Conservation (phyloP, 2,113 vertebrate genomes). For the Orcinus orca region DNA sequence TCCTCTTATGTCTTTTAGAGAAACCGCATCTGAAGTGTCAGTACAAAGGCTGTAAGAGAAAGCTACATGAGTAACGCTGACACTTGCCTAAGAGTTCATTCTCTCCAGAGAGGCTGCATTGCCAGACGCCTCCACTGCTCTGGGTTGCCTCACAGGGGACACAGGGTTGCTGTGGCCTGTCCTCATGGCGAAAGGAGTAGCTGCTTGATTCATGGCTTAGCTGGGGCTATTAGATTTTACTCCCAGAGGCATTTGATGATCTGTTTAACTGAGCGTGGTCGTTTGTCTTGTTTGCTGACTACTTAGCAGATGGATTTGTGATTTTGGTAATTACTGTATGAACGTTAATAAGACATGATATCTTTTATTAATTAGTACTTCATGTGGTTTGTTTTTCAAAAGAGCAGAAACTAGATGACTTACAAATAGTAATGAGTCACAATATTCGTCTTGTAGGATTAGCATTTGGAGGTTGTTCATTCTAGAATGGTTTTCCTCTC, state of each 20-base stretch:
- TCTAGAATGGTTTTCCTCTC: background rate
- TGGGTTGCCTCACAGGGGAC: background rate
- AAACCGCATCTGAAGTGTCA: constrained; percentile 13
- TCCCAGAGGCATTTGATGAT: constrained; percentile 90
- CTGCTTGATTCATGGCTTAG: constrained; percentile 84
- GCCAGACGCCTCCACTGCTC: background rate
- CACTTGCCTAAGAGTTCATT: background rate
- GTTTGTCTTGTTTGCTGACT: constrained; percentile 91
- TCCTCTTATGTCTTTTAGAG: background rate
- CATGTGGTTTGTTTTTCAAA: constrained; percentile 77
- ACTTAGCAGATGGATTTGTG: constrained; percentile 84
- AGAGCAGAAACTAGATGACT: constrained; percentile 52
- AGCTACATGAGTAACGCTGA: background rate
- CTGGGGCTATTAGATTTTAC: constrained; percentile 83
- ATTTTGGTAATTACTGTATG: constrained; percentile 81
- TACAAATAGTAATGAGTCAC: constrained; percentile 63
- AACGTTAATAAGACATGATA: constrained; percentile 83
- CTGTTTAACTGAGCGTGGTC: constrained; percentile 88
- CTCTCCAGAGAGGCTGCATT: background rate
- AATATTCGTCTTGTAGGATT: constrained; percentile 63
- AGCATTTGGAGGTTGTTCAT: constrained; percentile 16
- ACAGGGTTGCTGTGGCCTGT: background rate
- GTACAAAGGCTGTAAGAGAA: background rate
- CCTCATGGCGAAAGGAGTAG: constrained; percentile 72
- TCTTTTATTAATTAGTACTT: constrained; percentile 85